A percentile compares a stretch with the other conserved stretches of the same genome.
Conservation (phyloP, 2,797 vertebrate genomes). For the Champsocephalus gunnari region DNA sequence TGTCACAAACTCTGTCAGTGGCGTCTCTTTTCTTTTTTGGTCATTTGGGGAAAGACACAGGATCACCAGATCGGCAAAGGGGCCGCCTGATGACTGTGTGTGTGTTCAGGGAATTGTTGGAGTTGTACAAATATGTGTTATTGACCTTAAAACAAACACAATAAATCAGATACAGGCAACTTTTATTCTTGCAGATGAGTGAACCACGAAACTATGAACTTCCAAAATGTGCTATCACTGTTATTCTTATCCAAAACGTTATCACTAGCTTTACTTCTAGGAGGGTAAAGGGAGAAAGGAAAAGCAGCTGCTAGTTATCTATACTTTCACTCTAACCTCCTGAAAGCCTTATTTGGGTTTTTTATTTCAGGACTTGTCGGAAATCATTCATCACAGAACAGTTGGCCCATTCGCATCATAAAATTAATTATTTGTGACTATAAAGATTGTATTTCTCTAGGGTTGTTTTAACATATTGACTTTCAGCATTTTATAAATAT, state of each 20-base stretch:
- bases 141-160: background rate
- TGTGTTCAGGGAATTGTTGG: background rate
- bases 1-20: background rate
- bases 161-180: background rate
- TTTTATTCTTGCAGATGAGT: background rate
- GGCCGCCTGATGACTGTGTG: conserved; percentile 4
- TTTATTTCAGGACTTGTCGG: background rate
- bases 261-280: background rate
- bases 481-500: background rate
- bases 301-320: background rate
- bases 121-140: background rate
- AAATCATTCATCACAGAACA: background rate
- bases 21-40: background rate
- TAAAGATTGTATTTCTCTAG: background rate
- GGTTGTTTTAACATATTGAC: conserved; percentile 1
- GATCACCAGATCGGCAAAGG: background rate
- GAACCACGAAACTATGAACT: background rate
- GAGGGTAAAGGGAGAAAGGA: background rate
- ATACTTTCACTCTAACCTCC: background rate
- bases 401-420: background rate
- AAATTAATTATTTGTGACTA: background rate
- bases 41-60: background rate
- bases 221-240: background rate
- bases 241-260: background rate
- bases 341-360: background rate